Conservation (phyloP, 2,113 vertebrate genomes). For the Rhabdomys dilectus region DNA sequence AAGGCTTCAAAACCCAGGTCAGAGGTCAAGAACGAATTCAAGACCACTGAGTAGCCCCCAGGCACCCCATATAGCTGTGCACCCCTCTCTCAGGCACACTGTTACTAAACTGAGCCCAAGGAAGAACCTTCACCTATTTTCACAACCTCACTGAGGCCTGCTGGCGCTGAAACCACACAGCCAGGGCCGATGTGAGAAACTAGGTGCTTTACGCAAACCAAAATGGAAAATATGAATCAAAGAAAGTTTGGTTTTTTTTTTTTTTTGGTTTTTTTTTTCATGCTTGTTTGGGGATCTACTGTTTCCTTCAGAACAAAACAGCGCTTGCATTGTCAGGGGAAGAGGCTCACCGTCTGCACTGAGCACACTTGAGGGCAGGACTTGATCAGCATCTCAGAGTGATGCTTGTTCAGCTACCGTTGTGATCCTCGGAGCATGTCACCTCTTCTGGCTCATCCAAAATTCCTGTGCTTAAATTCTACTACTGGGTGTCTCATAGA, state of each 20-base stretch:
- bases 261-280: slow-evolving; percentile 43
- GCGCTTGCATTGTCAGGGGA: background rate
- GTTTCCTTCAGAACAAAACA: slow-evolving; percentile 61
- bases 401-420: background rate
- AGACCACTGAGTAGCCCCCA: background rate
- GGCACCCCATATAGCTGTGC: background rate
- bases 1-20: background rate
- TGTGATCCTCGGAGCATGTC: background rate
- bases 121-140: slow-evolving; percentile 34
- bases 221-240: slow-evolving; percentile 73
- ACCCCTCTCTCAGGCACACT: background rate
- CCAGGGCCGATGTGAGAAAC: background rate
- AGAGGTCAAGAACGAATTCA: background rate
- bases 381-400: background rate
- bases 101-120: background rate
- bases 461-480: background rate
- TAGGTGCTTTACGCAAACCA: slow-evolving; percentile 47
- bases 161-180: slow-evolving; percentile 46
- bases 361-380: background rate
- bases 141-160: background rate
- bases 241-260: background rate
- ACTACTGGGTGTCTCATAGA: background rate
- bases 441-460: background rate
- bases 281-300: slow-evolving; percentile 30
- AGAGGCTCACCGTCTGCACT: background rate